Percentiles rank a stretch among this genome's conserved stretches.
Evolutionary conservation across 2,797 vertebrate genomes (phyloP).

Genomic region (Tapirus indicus): DNA sequence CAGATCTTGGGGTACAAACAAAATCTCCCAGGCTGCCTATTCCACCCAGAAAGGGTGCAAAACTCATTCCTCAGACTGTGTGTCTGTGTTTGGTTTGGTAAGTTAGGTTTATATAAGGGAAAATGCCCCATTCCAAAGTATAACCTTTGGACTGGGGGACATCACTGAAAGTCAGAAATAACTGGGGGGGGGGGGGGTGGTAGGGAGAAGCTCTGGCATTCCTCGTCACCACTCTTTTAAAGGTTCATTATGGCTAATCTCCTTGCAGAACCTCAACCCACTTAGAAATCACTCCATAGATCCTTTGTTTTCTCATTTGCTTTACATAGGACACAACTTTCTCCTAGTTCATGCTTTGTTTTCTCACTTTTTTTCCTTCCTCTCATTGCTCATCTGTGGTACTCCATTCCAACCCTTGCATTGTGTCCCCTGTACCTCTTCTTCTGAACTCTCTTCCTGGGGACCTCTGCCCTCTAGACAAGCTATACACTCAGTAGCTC

Average conservation of each 20-base stretch:
- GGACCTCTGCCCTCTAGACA: constrained; percentile 90
- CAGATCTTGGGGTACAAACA: background rate
- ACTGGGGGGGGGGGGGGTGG: background rate
- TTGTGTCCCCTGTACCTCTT: constrained; percentile 81
- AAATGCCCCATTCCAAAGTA: background rate
- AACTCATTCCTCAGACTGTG: background rate
- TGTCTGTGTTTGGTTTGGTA: background rate
- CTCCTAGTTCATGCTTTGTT: constrained; percentile 66
- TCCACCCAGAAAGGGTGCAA: background rate
- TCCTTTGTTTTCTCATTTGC: background rate
- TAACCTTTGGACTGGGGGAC: background rate
- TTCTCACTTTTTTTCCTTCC: constrained; percentile 79
- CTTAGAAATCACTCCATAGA: background rate
- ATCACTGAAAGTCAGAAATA: background rate
- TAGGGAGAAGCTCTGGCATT: no score
- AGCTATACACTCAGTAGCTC: constrained; percentile 97
- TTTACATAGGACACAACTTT: background rate
- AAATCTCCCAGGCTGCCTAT: background rate
- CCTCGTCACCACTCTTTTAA: background rate
- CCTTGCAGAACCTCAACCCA: background rate
- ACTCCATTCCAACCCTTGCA: constrained; percentile 72
- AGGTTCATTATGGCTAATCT: background rate
- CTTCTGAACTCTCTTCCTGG: constrained; percentile 80
- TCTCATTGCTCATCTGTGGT: constrained; percentile 78
- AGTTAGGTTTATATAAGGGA: constrained; percentile 24